phyloP scores from a whole-genome alignment of 2,888 invertebrate genomes.

The Piscicola geometra region DNA sequence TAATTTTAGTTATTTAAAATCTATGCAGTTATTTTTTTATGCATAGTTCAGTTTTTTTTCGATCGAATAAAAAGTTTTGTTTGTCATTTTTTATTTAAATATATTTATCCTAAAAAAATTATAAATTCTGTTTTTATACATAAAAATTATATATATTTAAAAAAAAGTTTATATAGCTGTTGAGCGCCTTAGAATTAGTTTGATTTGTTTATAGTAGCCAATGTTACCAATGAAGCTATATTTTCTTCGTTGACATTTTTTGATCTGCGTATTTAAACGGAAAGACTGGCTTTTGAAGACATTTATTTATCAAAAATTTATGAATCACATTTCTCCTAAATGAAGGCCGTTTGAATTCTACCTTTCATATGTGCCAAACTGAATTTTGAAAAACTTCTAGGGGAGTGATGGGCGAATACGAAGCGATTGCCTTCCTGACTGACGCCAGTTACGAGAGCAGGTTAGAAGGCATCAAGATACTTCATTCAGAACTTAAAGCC shows the following conservation, averaged over 20 bases:
- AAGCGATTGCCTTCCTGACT: conserved; percentile 31
- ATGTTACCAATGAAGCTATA: conserved; percentile 14
- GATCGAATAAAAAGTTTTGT: too few relatives aligned
- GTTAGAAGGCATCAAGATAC: conserved; percentile 15
- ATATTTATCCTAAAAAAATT: too few relatives aligned
- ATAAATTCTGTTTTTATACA: too few relatives aligned
- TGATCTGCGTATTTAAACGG: not conserved
- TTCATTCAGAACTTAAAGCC: conserved; percentile 18
- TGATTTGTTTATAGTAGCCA: conserved; percentile 15
- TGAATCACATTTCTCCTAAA: not conserved
- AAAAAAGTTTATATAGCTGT: too few relatives aligned
- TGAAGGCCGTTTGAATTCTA: not conserved
- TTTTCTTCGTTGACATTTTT: conserved; percentile 1
- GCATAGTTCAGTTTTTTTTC: too few relatives aligned
- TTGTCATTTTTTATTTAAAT: too few relatives aligned
- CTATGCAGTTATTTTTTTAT: too few relatives aligned
- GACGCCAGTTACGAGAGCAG: conserved; percentile 30
- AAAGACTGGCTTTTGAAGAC: not conserved
- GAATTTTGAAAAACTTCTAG: not conserved
- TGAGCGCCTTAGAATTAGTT: too few relatives aligned
- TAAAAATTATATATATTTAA: too few relatives aligned
- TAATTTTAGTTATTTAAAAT: too few relatives aligned
- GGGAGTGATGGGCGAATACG: conserved; percentile 29
- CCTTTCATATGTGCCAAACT: conserved; percentile 1
- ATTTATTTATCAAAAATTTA: not conserved